Evolutionary conservation across 2,888 invertebrate genomes (phyloP), one percentile per base, ranked within the genome.

Genomic region (Drosophila meridiana): DNA sequence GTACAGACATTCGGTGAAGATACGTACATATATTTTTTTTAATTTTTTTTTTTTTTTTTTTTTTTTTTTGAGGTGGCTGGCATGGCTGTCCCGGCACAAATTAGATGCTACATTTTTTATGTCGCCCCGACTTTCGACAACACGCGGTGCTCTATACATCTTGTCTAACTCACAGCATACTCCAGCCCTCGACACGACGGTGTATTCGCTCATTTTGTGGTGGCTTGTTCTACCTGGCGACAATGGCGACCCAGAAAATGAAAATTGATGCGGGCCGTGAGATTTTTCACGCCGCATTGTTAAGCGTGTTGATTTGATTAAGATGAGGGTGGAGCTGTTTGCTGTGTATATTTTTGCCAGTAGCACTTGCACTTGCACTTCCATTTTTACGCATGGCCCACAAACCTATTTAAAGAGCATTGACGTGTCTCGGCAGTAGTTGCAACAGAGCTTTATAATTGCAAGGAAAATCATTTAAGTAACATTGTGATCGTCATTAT

Each of bases 31-130:
- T 42, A 5, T 5, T 14, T 42, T 30, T 13, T 32, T 9, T 30
- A 20, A 20, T 47, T 14, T n/a, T 50, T 43, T 8, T 7, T 0
- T 8, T 43, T 30, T 6, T 28, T 4, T 34, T 40, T 26, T 26
- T 59, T 26, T 26, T 55, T 32, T 42, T 53, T 34, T 26, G 38
- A 43, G 32, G 55, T 5, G n/a, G 42, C 3, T 38, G 26, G 38
- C 3, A 3, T 53, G 58, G 63, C 62, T 77, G 77, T 74, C 52
- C 64, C 70, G 72, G 70, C 65, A 73, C 84, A 82, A 87, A 87
- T 89, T 87, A 87, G 84, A 80, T 84, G 71, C 56, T 89, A 78
- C 76, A 89, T 87, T 81, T 87, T 84, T 68, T 73, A 85, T 82
- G 76, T 75, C 60, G 63, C 71, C 60, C 60, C 53, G 73, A 69